phyloP scores from a whole-genome alignment of 1,140 invertebrate genomes.

The Apis mellifera region Amel_HAv3.1 CM009931.2:467001-467500 shows the following conservation, averaged over 20 bases:
- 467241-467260: slow-evolving; percentile 69
- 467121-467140: not conserved
- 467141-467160: not conserved
- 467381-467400: slow-evolving; percentile 27
- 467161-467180: not conserved
- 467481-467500: too few relatives aligned
- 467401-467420: too few relatives aligned
- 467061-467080: not conserved
- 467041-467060: slow-evolving; percentile 20
- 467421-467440: not conserved
- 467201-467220: slow-evolving; percentile 12
- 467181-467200: not conserved
- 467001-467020: slow-evolving; percentile 10
- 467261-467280: slow-evolving; percentile 61
- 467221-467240: slow-evolving; percentile 59
- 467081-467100: not conserved
- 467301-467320: slow-evolving; percentile 65
- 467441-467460: too few relatives aligned
- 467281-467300: slow-evolving; percentile 64
- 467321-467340: slow-evolving; percentile 79
- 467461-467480: too few relatives aligned
- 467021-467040: not conserved
- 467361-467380: slow-evolving; percentile 42
- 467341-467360: slow-evolving; percentile 76
- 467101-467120: not conserved